Conservation (phyloP, 2,113 vertebrate genomes). For the Nothoprocta perdicaria region DNA sequence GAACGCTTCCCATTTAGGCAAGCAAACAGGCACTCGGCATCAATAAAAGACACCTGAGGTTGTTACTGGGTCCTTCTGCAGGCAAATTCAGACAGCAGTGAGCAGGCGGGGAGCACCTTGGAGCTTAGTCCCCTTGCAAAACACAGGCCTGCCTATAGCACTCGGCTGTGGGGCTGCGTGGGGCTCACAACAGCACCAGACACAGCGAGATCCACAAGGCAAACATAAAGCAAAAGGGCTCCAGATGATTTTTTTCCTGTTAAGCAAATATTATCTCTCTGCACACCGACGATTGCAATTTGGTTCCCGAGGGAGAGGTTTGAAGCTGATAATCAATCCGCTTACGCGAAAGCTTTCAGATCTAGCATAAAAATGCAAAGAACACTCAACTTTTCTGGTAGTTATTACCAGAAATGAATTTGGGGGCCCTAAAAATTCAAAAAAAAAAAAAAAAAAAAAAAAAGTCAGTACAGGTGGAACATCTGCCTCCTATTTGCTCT, state of each 20-base stretch:
- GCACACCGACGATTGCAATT: background rate
- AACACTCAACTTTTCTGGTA: background rate
- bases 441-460: too few species aligned
- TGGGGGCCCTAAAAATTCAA: background rate
- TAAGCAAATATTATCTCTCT: background rate
- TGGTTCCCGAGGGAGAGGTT: background rate
- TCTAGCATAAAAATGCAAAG: background rate
- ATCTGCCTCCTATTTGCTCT: background rate
- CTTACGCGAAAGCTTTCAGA: background rate
- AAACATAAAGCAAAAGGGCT: background rate
- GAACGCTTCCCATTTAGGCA: slow-evolving; percentile 10
- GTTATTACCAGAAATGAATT: background rate
- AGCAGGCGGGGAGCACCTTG: too few species aligned
- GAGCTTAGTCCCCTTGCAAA: too few species aligned
- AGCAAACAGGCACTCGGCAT: slow-evolving; percentile 36
- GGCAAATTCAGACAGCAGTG: slow-evolving; percentile 62
- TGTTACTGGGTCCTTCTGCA: slow-evolving; percentile 57
- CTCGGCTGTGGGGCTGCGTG: fast-evolving
- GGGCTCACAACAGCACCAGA: background rate
- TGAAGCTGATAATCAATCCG: background rate
- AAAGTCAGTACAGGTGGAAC: background rate
- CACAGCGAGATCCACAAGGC: background rate
- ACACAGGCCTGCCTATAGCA: too few species aligned
- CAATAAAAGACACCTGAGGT: slow-evolving; percentile 43
- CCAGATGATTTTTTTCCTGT: background rate